Percentiles rank a stretch among this genome's conserved stretches.
Evolutionary conservation across 2,888 invertebrate species (phyloP).

Genomic region (Drosophila histrio): DNA sequence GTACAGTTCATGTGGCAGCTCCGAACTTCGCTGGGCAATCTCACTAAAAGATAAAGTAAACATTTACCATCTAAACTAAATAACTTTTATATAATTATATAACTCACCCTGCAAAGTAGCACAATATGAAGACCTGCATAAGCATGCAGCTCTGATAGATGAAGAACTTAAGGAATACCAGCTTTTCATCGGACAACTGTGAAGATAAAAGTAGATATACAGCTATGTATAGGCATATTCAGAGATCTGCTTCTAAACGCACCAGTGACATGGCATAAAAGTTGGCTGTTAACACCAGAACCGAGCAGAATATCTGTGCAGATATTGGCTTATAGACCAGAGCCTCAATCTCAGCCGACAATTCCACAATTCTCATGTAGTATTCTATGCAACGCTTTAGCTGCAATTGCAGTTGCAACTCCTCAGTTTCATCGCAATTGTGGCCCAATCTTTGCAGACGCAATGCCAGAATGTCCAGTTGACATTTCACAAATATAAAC

Average conservation of each 20-base stretch:
- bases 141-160: conserved; percentile 70
- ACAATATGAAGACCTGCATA: conserved; percentile 68
- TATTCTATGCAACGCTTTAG: conserved; percentile 64
- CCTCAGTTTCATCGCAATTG: not conserved
- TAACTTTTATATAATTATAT: too few species aligned
- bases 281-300: conserved; percentile 76
- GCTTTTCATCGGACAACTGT: conserved; percentile 51
- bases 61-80: not conserved
- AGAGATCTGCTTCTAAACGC: conserved; percentile 14
- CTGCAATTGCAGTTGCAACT: conserved; percentile 35
- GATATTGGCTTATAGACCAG: conserved; percentile 74
- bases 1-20: conserved; percentile 61
- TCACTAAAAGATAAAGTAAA: conserved; percentile 30
- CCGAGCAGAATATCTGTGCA: conserved; percentile 74
- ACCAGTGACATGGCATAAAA: conserved; percentile 79
- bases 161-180: conserved; percentile 49
- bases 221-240: not conserved
- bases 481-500: conserved; percentile 66
- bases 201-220: not conserved
- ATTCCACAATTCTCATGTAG: conserved; percentile 51
- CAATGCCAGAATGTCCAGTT: conserved; percentile 72
- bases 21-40: conserved; percentile 58
- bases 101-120: conserved; percentile 68
- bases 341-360: conserved; percentile 61
- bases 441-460: conserved; percentile 65